phyloP scores from a whole-genome alignment of 2,888 invertebrate genomes.

The Amorpha juglandis region DNA sequence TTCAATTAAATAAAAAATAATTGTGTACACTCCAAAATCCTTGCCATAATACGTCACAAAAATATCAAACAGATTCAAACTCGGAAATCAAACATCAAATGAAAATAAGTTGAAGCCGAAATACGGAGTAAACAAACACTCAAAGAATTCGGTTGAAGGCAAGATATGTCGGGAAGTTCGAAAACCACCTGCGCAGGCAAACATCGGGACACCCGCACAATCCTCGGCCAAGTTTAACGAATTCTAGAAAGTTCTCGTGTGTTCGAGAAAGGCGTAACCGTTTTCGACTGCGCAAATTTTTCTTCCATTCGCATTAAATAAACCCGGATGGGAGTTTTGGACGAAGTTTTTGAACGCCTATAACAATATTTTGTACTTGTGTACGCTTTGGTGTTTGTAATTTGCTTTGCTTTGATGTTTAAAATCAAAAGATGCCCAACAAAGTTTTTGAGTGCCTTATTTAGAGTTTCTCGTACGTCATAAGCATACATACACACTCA shows the following conservation, averaged over 20 bases:
- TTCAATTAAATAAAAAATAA: not conserved
- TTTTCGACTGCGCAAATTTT: constrained; percentile 12
- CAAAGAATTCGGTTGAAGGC: constrained; percentile 40
- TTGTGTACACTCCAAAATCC: not conserved
- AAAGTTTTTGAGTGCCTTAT: too few relatives aligned
- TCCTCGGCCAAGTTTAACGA: constrained; percentile 33
- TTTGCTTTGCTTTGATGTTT: constrained; percentile 5
- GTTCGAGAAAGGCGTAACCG: constrained; percentile 23
- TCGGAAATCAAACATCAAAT: constrained; percentile 34
- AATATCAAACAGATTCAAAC: constrained; percentile 22
- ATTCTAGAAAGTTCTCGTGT: constrained; percentile 27
- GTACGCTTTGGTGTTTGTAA: not conserved
- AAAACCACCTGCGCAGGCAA: constrained; percentile 45
- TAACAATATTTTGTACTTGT: not conserved
- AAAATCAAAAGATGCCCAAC: not conserved
- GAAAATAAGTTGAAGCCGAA: constrained; percentile 34
- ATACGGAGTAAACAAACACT: constrained; percentile 45
- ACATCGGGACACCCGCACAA: constrained; percentile 38
- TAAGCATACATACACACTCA: too few relatives aligned
- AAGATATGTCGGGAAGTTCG: constrained; percentile 39
- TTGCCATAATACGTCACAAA: not conserved
- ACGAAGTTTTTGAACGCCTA: not conserved
- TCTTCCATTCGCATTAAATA: constrained; percentile 16
- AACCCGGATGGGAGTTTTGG: constrained; percentile 10
- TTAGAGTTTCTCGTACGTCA: too few relatives aligned